Conservation (phyloP, 2,113 vertebrate species). For the Cyprinodon brontotheroides region DNA sequence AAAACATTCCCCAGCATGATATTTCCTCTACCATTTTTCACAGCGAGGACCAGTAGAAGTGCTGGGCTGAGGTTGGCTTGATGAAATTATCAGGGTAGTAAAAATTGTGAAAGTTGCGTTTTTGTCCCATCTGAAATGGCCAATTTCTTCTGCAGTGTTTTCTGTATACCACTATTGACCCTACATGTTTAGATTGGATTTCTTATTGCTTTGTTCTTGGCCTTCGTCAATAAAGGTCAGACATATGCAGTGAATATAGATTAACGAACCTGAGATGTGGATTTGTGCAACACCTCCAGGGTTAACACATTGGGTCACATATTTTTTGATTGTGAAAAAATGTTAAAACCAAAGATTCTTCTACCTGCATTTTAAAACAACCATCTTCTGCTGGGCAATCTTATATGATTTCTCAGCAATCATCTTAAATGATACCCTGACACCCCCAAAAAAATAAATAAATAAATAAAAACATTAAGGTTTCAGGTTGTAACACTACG, state of each 20-base stretch:
- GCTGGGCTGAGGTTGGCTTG: neutral
- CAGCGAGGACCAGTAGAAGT: neutral
- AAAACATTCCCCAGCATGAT: neutral
- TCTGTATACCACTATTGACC: neutral
- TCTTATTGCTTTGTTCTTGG: neutral
- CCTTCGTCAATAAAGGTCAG: neutral
- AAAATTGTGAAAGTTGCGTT: neutral
- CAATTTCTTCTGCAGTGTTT: neutral
- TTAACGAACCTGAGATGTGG: neutral
- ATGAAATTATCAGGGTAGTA: neutral
- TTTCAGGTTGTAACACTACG: neutral
- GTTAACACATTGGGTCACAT: too few species aligned
- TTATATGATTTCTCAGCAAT: too few species aligned
- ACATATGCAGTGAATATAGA: neutral
- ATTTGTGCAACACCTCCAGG: neutral
- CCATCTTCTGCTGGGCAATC: neutral
- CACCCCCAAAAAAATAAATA: too few species aligned
- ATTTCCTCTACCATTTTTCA: neutral
- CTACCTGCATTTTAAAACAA: neutral
- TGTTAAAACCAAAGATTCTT: neutral
- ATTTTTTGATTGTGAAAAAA: neutral
- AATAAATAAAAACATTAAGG: too few species aligned
- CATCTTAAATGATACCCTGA: too few species aligned
- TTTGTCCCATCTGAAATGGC: neutral
- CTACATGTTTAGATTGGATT: neutral